These are phyloP conservation scores for Dufourea novaeangliae DNA, from an alignment of 1,140 invertebrate genomes.

Conservation along the genomic window DNA sequence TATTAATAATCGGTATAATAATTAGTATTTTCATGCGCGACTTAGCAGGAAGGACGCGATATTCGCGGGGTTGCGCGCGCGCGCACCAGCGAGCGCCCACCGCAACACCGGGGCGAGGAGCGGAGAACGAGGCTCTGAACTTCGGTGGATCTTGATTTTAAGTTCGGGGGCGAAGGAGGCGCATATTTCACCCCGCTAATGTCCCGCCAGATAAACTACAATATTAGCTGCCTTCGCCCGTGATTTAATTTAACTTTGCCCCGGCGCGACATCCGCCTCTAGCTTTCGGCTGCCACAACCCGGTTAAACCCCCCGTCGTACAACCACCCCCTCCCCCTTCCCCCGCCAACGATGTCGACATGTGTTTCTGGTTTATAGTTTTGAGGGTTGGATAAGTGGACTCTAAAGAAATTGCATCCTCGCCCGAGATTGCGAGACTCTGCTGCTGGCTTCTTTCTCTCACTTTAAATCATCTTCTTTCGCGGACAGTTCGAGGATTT, in stretches of 20 bases:
- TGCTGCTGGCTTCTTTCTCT: too few relatives aligned
- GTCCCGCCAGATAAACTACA: conserved; percentile 81
- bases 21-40: conserved; percentile 82
- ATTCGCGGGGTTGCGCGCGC: conserved; percentile 4
- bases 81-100: background rate
- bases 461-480: background rate
- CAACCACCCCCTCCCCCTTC: background rate
- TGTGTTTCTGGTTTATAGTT: conserved; percentile 50
- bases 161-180: conserved; percentile 77
- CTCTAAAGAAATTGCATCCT: conserved; percentile 26
- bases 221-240: conserved; percentile 79
- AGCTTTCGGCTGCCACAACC: conserved; percentile 59
- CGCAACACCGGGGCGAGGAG: background rate
- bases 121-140: conserved; percentile 62
- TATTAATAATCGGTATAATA: conserved; percentile 82
- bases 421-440: too few relatives aligned
- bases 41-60: conserved; percentile 78
- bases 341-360: conserved; percentile 22
- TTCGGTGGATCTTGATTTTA: conserved; percentile 81
- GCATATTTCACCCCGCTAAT: conserved; percentile 81
- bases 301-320: conserved; percentile 23
- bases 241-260: conserved; percentile 82
- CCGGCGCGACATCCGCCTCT: conserved; percentile 77
- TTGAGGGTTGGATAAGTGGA: conserved; percentile 32
- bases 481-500: too few relatives aligned